phyloP scores from a whole-genome alignment of 1,140 invertebrate species.

The Bombus picipes region DNA sequence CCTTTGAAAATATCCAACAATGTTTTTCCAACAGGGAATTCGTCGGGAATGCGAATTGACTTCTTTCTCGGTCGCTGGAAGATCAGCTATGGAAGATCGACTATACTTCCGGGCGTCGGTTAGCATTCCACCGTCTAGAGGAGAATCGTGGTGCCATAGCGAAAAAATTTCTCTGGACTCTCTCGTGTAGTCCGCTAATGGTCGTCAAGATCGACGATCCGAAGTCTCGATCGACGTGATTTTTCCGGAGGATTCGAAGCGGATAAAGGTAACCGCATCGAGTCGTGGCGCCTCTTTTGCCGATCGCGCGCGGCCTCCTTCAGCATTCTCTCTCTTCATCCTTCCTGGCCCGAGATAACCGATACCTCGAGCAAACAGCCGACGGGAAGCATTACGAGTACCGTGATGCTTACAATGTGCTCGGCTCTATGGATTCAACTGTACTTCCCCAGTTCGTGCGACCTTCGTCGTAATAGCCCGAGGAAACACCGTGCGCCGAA shows the following conservation, averaged over 20 bases:
- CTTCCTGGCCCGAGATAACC: constrained; percentile 46
- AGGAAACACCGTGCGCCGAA: not conserved
- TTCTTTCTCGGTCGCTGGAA: constrained; percentile 53
- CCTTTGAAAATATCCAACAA: constrained; percentile 33
- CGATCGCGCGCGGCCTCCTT: not conserved
- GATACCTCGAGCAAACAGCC: constrained; percentile 61
- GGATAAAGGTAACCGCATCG: constrained; percentile 43
- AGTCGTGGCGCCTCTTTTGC: constrained; percentile 54
- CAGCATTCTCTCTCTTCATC: constrained; percentile 23
- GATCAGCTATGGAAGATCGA: constrained; percentile 61
- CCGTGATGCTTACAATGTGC: constrained; percentile 64
- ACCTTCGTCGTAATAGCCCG: constrained; percentile 52
- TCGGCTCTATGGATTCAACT: constrained; percentile 44
- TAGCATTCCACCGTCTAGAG: constrained; percentile 58
- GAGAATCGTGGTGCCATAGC: constrained; percentile 29
- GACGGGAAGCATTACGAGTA: constrained; percentile 62
- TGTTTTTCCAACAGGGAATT: constrained; percentile 37
- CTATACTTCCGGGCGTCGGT: constrained; percentile 60
- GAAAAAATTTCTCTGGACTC: constrained; percentile 55
- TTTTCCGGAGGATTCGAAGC: constrained; percentile 47
- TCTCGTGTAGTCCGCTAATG: constrained; percentile 64
- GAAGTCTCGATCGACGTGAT: constrained; percentile 49
- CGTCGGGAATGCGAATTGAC: constrained; percentile 44
- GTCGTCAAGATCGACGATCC: constrained; percentile 68
- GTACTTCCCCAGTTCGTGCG: constrained; percentile 37